Evolutionary conservation across 1,140 invertebrate species (phyloP).

Genomic region (Drosophila persimilis): DNA sequence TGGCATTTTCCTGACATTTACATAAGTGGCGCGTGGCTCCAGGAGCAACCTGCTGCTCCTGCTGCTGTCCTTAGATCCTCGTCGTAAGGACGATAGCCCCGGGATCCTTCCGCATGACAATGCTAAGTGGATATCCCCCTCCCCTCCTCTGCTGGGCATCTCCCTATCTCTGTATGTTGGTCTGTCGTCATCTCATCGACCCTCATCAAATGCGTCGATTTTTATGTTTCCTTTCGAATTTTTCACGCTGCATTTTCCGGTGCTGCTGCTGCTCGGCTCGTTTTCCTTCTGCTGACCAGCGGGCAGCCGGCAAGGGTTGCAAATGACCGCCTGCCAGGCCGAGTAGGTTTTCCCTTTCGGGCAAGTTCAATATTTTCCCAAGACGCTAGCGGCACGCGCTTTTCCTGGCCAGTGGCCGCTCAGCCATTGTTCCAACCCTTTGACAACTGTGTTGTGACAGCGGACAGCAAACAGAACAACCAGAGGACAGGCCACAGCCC

Average conservation of each 20-base stretch:
- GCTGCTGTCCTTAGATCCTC: not conserved
- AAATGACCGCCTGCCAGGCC: slow-evolving; percentile 12
- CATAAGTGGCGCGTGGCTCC: slow-evolving; percentile 23
- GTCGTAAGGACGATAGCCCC: not conserved
- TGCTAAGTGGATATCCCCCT: slow-evolving; percentile 29
- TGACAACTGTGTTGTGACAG: slow-evolving; percentile 38
- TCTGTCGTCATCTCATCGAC: slow-evolving; percentile 61
- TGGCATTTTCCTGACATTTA: slow-evolving; percentile 31
- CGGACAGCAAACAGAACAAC: slow-evolving; percentile 7
- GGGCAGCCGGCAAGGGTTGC: slow-evolving; percentile 48
- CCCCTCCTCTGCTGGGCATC: too few species aligned
- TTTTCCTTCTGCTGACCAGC: slow-evolving; percentile 52
- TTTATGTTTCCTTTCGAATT: slow-evolving; percentile 60
- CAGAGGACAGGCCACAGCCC: too few species aligned
- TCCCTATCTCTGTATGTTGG: too few species aligned
- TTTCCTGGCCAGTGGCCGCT: slow-evolving; percentile 35
- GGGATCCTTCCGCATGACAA: slow-evolving; percentile 16
- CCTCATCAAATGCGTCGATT: slow-evolving; percentile 73
- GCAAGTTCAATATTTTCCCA: slow-evolving; percentile 19
- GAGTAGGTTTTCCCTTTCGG: slow-evolving; percentile 18
- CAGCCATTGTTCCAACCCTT: slow-evolving; percentile 17
- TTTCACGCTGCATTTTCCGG: slow-evolving; percentile 62
- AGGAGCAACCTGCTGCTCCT: slow-evolving; percentile 20
- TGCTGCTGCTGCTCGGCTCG: slow-evolving; percentile 5
- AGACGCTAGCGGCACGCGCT: slow-evolving; percentile 38